Conservation (phyloP, 2,888 invertebrate species). For the Sphaeridia pumilis region DNA sequence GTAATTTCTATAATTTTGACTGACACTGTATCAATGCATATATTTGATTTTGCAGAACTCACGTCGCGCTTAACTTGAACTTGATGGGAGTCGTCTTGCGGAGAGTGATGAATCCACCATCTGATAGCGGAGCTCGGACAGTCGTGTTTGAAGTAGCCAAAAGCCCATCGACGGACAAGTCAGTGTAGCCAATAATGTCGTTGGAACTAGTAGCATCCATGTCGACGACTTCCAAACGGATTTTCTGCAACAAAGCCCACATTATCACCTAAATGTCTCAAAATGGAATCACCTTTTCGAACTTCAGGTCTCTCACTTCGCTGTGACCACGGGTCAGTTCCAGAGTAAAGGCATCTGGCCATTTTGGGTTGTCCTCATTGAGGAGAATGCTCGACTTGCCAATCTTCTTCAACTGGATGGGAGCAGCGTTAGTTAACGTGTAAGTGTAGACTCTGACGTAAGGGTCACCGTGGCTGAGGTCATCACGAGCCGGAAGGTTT, state of each 20-base stretch:
- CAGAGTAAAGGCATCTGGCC: not conserved
- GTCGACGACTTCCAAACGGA: not conserved
- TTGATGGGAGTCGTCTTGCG: not conserved
- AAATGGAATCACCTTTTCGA: too few relatives aligned
- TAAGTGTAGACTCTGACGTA: not conserved
- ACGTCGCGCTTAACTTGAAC: not conserved
- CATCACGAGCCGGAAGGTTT: not conserved
- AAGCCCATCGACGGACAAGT: not conserved
- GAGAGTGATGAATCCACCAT: not conserved
- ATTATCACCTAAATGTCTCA: too few relatives aligned
- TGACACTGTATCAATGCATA: too few relatives aligned
- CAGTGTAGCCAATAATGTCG: not conserved
- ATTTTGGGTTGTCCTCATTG: not conserved
- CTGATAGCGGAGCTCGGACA: not conserved
- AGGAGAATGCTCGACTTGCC: not conserved
- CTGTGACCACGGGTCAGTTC: not conserved
- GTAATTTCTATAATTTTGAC: too few relatives aligned
- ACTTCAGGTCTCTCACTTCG: not conserved
- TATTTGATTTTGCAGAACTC: too few relatives aligned
- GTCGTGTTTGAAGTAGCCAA: not conserved
- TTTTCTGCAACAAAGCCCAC: too few relatives aligned
- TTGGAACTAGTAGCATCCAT: not conserved
- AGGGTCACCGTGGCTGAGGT: not conserved
- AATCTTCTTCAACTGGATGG: not conserved
- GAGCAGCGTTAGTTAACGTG: not conserved